Percentiles rank a stretch among this genome's conserved stretches.
phyloP scores from a whole-genome alignment of 2,113 vertebrate species.

The Tonatia bakeri region DNA sequence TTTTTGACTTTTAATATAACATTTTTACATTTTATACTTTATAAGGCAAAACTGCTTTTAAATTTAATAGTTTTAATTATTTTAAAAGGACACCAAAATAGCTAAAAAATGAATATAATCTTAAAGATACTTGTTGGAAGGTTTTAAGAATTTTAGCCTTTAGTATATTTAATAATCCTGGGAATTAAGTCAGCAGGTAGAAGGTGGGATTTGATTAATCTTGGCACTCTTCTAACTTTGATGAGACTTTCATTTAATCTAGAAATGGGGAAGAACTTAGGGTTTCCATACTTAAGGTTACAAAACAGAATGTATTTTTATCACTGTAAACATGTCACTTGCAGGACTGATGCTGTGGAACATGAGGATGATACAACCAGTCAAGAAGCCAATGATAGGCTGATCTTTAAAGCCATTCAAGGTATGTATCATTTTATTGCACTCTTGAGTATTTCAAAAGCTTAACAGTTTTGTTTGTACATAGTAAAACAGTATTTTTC shows the following conservation, averaged over 20 bases:
- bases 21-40: background rate
- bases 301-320: conserved; percentile 28
- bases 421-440: conserved; percentile 69
- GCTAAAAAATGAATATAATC: background rate
- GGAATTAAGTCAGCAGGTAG: background rate
- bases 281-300: background rate
- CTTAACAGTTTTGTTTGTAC: background rate
- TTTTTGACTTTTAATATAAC: background rate
- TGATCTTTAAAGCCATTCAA: conserved; percentile 77
- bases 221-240: background rate
- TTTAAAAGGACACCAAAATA: background rate
- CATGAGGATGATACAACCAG: conserved; percentile 32
- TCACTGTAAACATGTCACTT: conserved; percentile 40
- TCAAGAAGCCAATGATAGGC: conserved; percentile 55
- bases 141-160: background rate
- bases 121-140: background rate
- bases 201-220: background rate
- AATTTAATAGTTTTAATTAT: background rate
- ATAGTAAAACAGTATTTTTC: background rate
- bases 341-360: conserved; percentile 69
- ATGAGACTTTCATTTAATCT: background rate
- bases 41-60: background rate
- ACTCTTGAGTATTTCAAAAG: conserved; percentile 1
- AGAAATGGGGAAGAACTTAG: background rate
- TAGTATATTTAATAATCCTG: background rate